Evolutionary conservation across 23 tunicate species (phyloP), one percentile per base, ranked within the genome.

Genomic region (Ascidia mentula): DNA sequence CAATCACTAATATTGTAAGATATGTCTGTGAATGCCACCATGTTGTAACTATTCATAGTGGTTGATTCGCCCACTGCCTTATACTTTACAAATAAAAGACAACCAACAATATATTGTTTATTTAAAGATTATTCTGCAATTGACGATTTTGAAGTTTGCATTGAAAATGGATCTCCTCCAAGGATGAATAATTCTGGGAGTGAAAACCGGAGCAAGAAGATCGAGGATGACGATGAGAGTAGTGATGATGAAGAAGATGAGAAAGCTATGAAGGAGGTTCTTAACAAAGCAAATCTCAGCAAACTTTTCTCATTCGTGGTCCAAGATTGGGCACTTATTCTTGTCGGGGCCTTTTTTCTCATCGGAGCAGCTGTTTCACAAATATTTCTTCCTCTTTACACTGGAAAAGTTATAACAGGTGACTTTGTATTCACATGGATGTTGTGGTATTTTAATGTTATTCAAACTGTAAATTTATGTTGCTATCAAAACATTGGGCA

Each of bases 381-480:
- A 81, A 81, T 83, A 24, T 90, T 90, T 76, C 73, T 90, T 5
- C 96, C 96, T 26, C 73, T 90, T 45, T 90, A 72, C 38, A 85
- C 84, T 15, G 96, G 96, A 38, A 84, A 80, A 81, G 96, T 90
- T 37, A 75, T 90, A 32, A 39, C 96, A 90, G 96, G 96, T 85
- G 78, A 26, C 40, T 85, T 0, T 28, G n/a, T 0, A 22, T 70
- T 70, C 31, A 30, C 20, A 31, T 34, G 12, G 22, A 26, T 24
- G 30, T 17, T 17, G 22, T 20, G 31, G 12, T 45, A 45, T 45
- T 45, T 15, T 45, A 45, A 45, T 45, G 60, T 45, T 45, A 18
- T 45, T 45, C 60, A 45, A 15, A 45, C 18, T 45, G 60, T 18
- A 45, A 45, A 45, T n/a, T n/a, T n/a, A n/a, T n/a, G n/a, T n/a